A percentile compares a stretch with the other conserved stretches of the same genome.
These are phyloP conservation scores for Cistogaster globosa DNA, from an alignment of 2,888 invertebrate genomes.

Conservation along the genomic window DNA sequence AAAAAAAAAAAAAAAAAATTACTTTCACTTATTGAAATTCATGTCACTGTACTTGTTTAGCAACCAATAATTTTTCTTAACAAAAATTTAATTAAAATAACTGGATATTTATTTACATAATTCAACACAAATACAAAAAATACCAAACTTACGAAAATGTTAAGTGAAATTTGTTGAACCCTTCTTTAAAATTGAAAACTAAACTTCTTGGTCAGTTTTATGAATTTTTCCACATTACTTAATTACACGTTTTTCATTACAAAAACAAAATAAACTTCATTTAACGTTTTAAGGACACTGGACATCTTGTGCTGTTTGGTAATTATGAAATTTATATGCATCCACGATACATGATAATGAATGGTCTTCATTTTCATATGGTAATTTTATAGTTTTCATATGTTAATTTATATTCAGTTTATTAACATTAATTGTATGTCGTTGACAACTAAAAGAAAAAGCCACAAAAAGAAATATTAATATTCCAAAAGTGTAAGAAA, in stretches of 20 bases:
- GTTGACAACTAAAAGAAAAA: conserved; percentile 39
- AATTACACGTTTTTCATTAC: conserved; percentile 65
- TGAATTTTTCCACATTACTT: conserved; percentile 47
- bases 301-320: conserved; percentile 37
- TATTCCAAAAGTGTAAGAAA: conserved; percentile 63
- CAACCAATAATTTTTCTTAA: background rate
- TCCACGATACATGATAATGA: conserved; percentile 24
- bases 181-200: background rate
- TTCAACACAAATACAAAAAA: background rate
- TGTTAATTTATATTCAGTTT: conserved; percentile 70
- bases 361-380: conserved; percentile 56
- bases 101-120: conserved; percentile 1
- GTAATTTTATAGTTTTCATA: conserved; percentile 70
- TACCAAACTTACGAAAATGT: background rate
- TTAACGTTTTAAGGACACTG: conserved; percentile 45
- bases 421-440: conserved; percentile 70
- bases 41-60: background rate
- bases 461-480: conserved; percentile 45
- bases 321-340: conserved; percentile 68
- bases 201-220: conserved; percentile 43
- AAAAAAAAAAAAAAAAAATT: background rate
- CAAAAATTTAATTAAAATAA: conserved; percentile 19
- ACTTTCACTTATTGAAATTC: conserved; percentile 6
- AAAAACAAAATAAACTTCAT: conserved; percentile 13
- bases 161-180: background rate